phyloP scores from a whole-genome alignment of 1,140 invertebrate genomes.

The Pseudobourletiella spinata region DNA sequence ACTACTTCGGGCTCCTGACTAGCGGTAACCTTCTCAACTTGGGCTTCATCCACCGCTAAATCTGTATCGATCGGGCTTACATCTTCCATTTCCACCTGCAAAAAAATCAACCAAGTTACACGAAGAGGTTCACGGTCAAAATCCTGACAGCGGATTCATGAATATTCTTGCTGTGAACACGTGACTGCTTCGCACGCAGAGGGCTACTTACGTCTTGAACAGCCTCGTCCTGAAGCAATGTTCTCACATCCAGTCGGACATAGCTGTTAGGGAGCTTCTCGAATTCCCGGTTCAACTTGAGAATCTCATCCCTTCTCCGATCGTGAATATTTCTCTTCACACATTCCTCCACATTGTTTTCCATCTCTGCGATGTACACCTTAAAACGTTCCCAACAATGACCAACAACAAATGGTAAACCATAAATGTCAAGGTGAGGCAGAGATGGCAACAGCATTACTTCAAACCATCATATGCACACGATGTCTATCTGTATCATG shows the following conservation, averaged over 20 bases:
- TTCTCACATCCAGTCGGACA: constrained; percentile 62
- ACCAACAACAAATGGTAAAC: constrained; percentile 26
- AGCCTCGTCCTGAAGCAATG: constrained; percentile 67
- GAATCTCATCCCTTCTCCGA: constrained; percentile 66
- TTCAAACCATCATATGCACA: not conserved
- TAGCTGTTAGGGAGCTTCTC: constrained; percentile 62
- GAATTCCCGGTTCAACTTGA: constrained; percentile 64
- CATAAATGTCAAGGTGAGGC: not conserved
- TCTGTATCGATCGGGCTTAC: constrained; percentile 16
- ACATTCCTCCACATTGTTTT: constrained; percentile 66
- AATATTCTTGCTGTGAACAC: too few relatives aligned
- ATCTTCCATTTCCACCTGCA: constrained; percentile 36
- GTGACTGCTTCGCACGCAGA: too few relatives aligned
- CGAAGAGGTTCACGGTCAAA: too few relatives aligned
- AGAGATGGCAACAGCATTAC: not conserved
- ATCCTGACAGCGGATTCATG: too few relatives aligned
- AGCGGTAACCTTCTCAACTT: not conserved
- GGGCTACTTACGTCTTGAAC: constrained; percentile 53
- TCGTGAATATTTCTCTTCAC: constrained; percentile 75
- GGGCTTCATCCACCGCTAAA: not conserved
- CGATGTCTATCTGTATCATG: too few relatives aligned
- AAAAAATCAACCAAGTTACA: not conserved
- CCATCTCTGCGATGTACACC: constrained; percentile 82
- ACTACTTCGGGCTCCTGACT: not conserved
- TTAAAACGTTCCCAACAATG: too few relatives aligned